Evolutionary conservation across 1,140 invertebrate species (phyloP), one percentile per base, ranked within the genome.

Genomic region (Drosophila ficusphila): DNA sequence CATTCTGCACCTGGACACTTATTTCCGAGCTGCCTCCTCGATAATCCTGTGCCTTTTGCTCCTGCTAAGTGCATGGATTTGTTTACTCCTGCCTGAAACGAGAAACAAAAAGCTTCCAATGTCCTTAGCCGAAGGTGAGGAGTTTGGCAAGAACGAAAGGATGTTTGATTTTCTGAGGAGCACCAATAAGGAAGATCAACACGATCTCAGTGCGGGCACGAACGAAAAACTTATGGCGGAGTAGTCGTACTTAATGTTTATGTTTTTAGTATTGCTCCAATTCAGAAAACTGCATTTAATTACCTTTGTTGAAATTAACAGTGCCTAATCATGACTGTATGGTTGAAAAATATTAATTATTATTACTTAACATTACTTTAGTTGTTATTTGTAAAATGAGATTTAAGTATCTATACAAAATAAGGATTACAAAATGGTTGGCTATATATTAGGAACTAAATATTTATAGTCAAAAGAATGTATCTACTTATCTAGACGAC

Each of bases 21-120:
- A 89, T 64, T 92, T 92, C 21, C 91, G 92, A 34, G 92, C 93
- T 1, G 82, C 92, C 1, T 92, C 93, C 0, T 92, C 92, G 12
- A 71, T 93, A 18, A 89, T 94, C 6, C 81, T 94, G 18, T 93
- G 93, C 2, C 48, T 91, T n/a, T 78, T 94, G n/a, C 90, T 94
- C 4, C 83, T 94, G 2, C 34, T 91, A 0, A 93, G 92, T 4
- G 93, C 93, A 14, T 76, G 90, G 34, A 82, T 93, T 0, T 93
- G 93, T 58, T 76, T 94, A 23, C 90, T 93, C 25, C 76, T 95
- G 34, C 93, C 94, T 0, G 94, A 95, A 90, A 95, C 94, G 0
- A 75, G 93, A 9, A 92, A 93, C 18, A 67, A 68, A 0, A 83
- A 79, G 47, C 79, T 94, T 18, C 93, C 94, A 3, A 92, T 93